Percentiles rank a stretch among this genome's conserved stretches.
These are phyloP conservation scores for Caenorhabditis sp. DNA, from an alignment of 2,888 invertebrate species.

Conservation along the genomic window DNA sequence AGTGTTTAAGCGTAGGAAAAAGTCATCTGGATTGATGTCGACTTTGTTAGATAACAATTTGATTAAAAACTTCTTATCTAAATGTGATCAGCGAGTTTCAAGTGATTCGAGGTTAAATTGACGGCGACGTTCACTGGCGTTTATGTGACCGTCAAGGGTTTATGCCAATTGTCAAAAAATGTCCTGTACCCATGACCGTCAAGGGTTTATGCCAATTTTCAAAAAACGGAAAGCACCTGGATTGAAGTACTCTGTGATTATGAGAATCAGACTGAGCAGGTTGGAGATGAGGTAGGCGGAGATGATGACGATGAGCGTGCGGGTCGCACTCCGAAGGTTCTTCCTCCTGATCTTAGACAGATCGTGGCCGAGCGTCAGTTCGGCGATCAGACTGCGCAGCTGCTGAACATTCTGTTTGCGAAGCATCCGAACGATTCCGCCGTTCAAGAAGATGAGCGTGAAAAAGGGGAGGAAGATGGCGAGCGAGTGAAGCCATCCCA, in stretches of 20 bases:
- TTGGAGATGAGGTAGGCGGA: constrained; percentile 77
- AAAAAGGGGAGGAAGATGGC: constrained; percentile 75
- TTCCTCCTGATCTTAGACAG: constrained; percentile 73
- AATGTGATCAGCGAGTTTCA: too few species aligned
- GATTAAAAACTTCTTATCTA: too few species aligned
- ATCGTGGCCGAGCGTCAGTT: constrained; percentile 77
- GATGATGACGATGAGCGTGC: constrained; percentile 76
- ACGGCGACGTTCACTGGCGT: too few species aligned
- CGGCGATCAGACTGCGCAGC: constrained; percentile 76
- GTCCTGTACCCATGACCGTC: too few species aligned
- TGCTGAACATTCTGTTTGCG: constrained; percentile 77
- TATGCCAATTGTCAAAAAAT: too few species aligned
- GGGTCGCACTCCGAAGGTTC: constrained; percentile 73
- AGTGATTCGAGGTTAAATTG: too few species aligned
- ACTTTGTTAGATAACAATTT: too few species aligned
- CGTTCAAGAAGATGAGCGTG: constrained; percentile 77
- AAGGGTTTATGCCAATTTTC: too few species aligned
- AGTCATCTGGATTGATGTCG: too few species aligned
- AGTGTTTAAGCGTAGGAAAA: too few species aligned
- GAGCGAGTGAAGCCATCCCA: constrained; percentile 60
- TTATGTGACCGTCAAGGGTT: too few species aligned
- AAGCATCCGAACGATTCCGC: constrained; percentile 77
- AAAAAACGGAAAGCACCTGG: constrained; percentile 61
- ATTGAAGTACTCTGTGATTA: constrained; percentile 74
- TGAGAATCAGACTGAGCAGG: constrained; percentile 71